Conservation (phyloP, 2,888 invertebrate species). For the Adela reaumurella region DNA sequence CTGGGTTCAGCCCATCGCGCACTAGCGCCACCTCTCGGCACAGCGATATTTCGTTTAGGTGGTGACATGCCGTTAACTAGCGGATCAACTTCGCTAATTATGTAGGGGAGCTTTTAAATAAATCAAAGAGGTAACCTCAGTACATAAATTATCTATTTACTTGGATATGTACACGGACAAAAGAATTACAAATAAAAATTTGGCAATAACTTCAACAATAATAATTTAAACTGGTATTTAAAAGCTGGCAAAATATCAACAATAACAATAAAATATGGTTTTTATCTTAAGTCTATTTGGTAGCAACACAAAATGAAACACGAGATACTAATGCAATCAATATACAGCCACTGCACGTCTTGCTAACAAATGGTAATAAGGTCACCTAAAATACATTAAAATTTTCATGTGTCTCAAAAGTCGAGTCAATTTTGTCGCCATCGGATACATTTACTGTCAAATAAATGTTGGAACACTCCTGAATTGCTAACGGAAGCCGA, state of each 20-base stretch:
- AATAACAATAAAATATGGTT: conserved; percentile 30
- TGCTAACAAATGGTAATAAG: neutral
- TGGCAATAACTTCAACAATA: conserved; percentile 32
- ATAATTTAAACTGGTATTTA: conserved; percentile 8
- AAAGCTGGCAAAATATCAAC: conserved; percentile 44
- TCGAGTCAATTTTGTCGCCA: too few species aligned
- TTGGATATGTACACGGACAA: conserved; percentile 53
- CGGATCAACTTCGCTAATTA: too few species aligned
- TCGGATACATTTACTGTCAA: too few species aligned
- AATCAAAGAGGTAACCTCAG: conserved; percentile 28
- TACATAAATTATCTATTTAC: conserved; percentile 46
- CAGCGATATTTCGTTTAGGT: too few species aligned
- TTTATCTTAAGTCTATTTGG: conserved; percentile 30
- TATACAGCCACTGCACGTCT: neutral
- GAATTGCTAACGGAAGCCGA: too few species aligned
- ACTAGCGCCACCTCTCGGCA: too few species aligned
- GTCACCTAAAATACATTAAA: too few species aligned
- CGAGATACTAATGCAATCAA: neutral
- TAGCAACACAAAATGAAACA: conserved; percentile 1
- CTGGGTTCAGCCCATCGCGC: too few species aligned
- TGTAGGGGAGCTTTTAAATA: too few species aligned
- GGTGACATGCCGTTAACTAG: too few species aligned
- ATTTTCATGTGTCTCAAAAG: too few species aligned
- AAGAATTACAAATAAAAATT: conserved; percentile 48
- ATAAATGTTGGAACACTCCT: too few species aligned